Percentiles rank a stretch among this genome's conserved stretches.
Evolutionary conservation across 2,888 invertebrate genomes (phyloP).

Genomic region (Campoletis raptor): DNA sequence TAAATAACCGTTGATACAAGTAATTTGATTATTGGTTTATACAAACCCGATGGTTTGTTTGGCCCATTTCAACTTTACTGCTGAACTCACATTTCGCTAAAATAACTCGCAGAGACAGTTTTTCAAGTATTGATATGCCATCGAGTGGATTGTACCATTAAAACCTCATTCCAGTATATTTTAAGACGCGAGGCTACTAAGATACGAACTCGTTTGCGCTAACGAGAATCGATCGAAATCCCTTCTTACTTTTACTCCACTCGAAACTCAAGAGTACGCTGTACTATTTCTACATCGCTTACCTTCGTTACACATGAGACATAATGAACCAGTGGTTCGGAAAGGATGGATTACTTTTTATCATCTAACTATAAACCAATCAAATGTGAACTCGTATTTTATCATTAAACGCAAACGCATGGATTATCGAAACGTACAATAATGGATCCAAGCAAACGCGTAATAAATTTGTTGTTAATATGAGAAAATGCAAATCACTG

Average conservation of each 20-base stretch:
- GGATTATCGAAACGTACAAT: not conserved
- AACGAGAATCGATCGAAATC: constrained; percentile 59
- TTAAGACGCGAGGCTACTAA: constrained; percentile 19
- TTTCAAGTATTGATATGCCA: constrained; percentile 16
- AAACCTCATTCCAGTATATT: constrained; percentile 22
- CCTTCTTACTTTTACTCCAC: constrained; percentile 25
- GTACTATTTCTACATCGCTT: not conserved
- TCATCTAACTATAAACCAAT: not conserved
- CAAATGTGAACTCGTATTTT: not conserved
- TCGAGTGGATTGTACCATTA: not conserved
- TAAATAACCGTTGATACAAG: not conserved
- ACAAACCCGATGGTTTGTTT: not conserved
- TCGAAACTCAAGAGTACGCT: constrained; percentile 19
- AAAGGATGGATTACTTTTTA: constrained; percentile 11
- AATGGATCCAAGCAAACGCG: not conserved
- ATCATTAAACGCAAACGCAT: not conserved
- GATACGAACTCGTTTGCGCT: constrained; percentile 40
- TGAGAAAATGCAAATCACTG: no score
- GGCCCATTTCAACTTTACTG: not conserved
- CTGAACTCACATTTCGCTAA: not conserved
- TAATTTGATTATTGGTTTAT: not conserved
- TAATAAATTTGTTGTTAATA: no score
- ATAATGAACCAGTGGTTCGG: constrained; percentile 26
- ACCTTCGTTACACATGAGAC: constrained; percentile 14
- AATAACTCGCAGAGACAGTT: not conserved